Percentiles rank a stretch among this genome's conserved stretches.
Evolutionary conservation across 92 coral and sea anemone genomes (phyloP).

Genomic region (Parazoanthus atlanticus): DNA sequence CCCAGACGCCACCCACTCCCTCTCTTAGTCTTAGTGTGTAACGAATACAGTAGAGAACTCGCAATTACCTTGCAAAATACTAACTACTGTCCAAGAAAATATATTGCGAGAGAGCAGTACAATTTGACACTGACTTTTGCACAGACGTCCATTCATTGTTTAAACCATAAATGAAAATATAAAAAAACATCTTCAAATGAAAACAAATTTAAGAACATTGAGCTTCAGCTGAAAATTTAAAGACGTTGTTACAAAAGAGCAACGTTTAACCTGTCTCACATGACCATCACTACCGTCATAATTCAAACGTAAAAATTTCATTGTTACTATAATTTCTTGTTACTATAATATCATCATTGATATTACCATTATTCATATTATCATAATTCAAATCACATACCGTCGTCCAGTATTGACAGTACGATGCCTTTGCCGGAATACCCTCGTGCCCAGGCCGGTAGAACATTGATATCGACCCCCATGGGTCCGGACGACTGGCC

Average conservation of each 20-base stretch:
- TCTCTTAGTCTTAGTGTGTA: background rate
- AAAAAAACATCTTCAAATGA: too few relatives aligned
- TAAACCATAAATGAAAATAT: too few relatives aligned
- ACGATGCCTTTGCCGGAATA: slow-evolving; percentile 80
- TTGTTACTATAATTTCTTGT: too few relatives aligned
- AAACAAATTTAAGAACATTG: background rate
- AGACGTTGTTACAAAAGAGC: too few relatives aligned
- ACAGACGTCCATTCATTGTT: too few relatives aligned
- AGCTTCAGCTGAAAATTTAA: too few relatives aligned
- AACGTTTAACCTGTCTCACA: background rate
- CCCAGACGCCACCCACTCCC: background rate
- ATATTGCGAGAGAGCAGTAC: background rate
- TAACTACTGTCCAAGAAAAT: too few relatives aligned
- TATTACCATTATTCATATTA: too few relatives aligned
- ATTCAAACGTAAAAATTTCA: too few relatives aligned
- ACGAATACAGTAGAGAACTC: too few relatives aligned
- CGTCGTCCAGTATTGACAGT: slow-evolving; percentile 82
- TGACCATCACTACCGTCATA: background rate
- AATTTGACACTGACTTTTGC: background rate
- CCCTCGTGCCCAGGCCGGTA: slow-evolving; percentile 90
- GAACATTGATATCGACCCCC: slow-evolving; percentile 80
- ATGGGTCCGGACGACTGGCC: slow-evolving; percentile 88
- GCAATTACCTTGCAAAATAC: too few relatives aligned
- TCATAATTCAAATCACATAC: slow-evolving; percentile 23
- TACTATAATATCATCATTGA: background rate